A percentile compares a stretch with the other conserved stretches of the same genome.
phyloP scores from a whole-genome alignment of 2,113 vertebrate species.

The Brevimyrus niger region DNA sequence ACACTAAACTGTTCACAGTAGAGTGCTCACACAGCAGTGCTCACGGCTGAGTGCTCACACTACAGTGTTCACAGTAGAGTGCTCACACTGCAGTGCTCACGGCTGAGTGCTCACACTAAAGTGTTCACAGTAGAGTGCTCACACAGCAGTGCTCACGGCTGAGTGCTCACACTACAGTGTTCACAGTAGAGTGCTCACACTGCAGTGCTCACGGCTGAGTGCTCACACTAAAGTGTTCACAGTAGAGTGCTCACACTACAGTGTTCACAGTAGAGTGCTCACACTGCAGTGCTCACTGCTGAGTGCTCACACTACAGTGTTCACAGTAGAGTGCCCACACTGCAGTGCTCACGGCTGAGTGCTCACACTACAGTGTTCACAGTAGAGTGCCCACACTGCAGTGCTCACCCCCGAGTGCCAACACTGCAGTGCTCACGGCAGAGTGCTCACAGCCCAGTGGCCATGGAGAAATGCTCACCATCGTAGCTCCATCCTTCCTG shows the following conservation, averaged over 20 bases:
- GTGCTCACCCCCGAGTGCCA: conserved; percentile 2
- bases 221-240: conserved; percentile 31
- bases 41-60: conserved; percentile 18
- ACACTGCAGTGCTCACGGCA: background rate
- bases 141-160: too few relatives aligned
- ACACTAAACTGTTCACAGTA: too few relatives aligned
- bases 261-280: background rate
- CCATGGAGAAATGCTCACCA: background rate
- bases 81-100: too few relatives aligned
- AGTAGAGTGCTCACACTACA: background rate
- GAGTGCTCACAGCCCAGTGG: background rate
- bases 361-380: too few relatives aligned
- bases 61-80: background rate
- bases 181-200: conserved; percentile 6
- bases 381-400: background rate
- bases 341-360: too few relatives aligned
- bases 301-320: background rate
- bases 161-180: too few relatives aligned
- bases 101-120: too few relatives aligned
- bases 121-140: background rate
- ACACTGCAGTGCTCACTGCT: background rate
- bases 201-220: background rate
- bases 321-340: background rate
- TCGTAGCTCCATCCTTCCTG: conserved; percentile 1
- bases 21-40: conserved; percentile 8